These are phyloP conservation scores for Cyprinodon tularosa DNA, from an alignment of 2,113 vertebrate genomes.

Conservation along the genomic window DNA sequence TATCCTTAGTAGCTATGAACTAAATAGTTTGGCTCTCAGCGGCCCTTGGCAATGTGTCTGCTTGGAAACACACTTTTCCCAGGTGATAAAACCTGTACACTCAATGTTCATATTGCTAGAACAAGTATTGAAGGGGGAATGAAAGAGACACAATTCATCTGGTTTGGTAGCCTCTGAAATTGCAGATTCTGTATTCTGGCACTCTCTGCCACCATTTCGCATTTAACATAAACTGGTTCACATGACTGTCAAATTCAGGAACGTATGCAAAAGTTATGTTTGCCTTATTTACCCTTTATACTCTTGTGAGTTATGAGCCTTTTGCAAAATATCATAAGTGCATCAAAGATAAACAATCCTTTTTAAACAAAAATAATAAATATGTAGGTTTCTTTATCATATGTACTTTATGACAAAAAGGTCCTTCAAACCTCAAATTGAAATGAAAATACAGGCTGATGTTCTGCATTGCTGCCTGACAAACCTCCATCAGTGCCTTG, in stretches of 20 bases:
- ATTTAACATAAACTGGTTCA: background rate
- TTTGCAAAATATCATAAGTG: background rate
- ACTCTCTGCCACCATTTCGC: background rate
- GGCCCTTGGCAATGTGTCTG: constrained; percentile 1
- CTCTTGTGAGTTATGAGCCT: background rate
- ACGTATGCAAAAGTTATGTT: background rate
- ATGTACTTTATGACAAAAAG: no score
- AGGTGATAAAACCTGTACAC: background rate
- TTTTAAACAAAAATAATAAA: background rate
- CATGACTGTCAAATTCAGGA: background rate
- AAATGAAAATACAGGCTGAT: no score
- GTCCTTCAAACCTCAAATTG: no score
- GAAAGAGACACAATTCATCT: constrained; percentile 5
- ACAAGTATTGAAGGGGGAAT: background rate
- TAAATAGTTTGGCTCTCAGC: constrained; percentile 10
- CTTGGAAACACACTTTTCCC: background rate
- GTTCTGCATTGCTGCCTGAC: no score
- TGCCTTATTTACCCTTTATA: background rate
- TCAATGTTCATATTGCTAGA: background rate
- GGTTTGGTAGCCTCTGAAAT: background rate
- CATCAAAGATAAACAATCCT: background rate
- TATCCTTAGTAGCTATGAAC: constrained; percentile 2
- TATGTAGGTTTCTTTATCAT: background rate
- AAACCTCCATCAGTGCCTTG: no score
- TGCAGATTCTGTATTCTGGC: background rate